These are phyloP conservation scores for Cotesia glomerata DNA, from an alignment of 1,140 invertebrate genomes.

Conservation along the genomic window DNA sequence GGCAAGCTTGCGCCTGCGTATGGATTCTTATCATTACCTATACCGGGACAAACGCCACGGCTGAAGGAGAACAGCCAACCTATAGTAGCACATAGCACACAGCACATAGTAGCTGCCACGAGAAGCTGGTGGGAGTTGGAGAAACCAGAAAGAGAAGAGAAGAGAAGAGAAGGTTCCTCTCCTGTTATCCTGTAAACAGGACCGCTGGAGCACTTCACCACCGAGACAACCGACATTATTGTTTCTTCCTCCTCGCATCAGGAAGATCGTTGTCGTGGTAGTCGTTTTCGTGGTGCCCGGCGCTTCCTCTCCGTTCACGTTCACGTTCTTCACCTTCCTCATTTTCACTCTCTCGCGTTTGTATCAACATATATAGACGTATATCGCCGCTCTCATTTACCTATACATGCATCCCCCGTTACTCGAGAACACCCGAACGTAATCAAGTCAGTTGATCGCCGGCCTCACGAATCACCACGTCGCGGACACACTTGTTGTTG, in stretches of 20 bases:
- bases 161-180: conserved; percentile 18
- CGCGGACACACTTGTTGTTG: neutral
- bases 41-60: conserved; percentile 37
- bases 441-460: conserved; percentile 22
- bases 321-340: neutral
- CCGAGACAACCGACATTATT: conserved; percentile 24
- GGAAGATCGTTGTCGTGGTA: neutral
- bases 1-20: conserved; percentile 39
- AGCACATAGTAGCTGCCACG: neutral
- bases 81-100: too few relatives aligned
- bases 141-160: neutral
- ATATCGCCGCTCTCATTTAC: neutral
- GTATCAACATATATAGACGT: neutral
- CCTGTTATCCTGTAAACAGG: conserved; percentile 50
- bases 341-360: neutral
- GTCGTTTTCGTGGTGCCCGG: neutral
- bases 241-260: neutral
- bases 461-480: conserved; percentile 1
- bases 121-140: neutral
- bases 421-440: conserved; percentile 9
- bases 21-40: neutral
- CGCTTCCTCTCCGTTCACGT: too few relatives aligned
- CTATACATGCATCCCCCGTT: neutral
- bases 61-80: neutral
- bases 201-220: conserved; percentile 33